Conservation (phyloP, 2,888 invertebrate species). For the Blastobasis adustella region DNA sequence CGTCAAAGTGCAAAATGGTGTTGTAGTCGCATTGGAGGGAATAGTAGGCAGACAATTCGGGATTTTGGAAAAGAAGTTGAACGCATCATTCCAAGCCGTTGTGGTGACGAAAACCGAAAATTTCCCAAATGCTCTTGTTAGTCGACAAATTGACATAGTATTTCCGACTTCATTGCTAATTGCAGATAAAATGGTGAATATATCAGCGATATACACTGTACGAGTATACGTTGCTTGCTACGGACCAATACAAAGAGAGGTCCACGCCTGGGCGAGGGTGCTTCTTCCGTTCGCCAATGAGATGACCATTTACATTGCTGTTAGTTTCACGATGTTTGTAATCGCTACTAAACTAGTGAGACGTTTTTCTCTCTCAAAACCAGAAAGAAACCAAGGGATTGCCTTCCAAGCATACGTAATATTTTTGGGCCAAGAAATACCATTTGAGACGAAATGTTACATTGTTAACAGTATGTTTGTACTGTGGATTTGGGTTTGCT, state of each 20-base stretch:
- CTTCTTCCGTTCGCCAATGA: constrained; percentile 33
- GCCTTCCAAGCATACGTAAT: constrained; percentile 30
- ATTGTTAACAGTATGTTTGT: constrained; percentile 32
- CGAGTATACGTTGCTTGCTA: constrained; percentile 32
- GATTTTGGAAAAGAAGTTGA: constrained; percentile 26
- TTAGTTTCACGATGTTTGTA: constrained; percentile 24
- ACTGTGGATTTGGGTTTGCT: constrained; percentile 49
- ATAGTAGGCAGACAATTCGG: constrained; percentile 30
- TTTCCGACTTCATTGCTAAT: constrained; percentile 28
- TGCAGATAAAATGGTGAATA: constrained; percentile 24
- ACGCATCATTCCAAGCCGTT: constrained; percentile 27
- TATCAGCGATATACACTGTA: constrained; percentile 25
- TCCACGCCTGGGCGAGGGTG: constrained; percentile 33
- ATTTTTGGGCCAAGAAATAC: constrained; percentile 37
- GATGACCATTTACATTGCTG: constrained; percentile 24
- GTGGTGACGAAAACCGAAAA: constrained; percentile 21
- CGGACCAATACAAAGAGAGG: constrained; percentile 33
- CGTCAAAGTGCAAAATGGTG: constrained; percentile 21
- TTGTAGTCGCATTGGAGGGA: constrained; percentile 24
- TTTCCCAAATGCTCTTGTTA: constrained; percentile 27
- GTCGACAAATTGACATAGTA: constrained; percentile 32
- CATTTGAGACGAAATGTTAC: constrained; percentile 29
- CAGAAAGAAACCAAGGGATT: constrained; percentile 13
- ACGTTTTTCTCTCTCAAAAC: constrained; percentile 16
- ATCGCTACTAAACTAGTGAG: constrained; percentile 17